phyloP scores from a whole-genome alignment of 30 jellyfish, hydroid and myxozoan genomes.

The Hydra vulgaris region DNA sequence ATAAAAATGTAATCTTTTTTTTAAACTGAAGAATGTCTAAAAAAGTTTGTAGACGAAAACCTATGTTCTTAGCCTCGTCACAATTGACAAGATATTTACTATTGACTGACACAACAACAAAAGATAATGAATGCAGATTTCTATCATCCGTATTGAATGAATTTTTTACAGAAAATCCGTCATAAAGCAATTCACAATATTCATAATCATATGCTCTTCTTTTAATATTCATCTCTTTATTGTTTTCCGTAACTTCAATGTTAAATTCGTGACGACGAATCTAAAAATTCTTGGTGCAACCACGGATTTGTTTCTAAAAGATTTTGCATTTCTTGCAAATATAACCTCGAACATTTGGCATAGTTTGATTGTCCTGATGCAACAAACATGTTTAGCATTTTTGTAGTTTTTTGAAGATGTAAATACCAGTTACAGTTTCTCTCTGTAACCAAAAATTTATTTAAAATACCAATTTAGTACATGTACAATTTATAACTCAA shows the following conservation, averaged over 20 bases:
- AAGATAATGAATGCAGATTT: neutral
- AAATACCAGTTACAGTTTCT: no score
- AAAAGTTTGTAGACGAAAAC: neutral
- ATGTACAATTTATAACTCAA: no score
- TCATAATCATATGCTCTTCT: neutral
- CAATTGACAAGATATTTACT: neutral
- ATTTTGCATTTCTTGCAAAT: no score
- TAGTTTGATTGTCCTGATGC: no score
- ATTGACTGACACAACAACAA: neutral
- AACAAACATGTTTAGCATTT: no score
- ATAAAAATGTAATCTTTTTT: no score
- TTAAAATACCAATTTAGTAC: no score
- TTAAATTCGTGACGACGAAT: neutral
- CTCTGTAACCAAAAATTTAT: no score
- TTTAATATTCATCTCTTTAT: neutral
- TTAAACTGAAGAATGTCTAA: neutral
- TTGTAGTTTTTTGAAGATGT: neutral
- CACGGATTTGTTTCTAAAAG: no score
- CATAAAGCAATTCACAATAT: neutral
- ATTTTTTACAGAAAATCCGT: neutral
- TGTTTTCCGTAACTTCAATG: neutral
- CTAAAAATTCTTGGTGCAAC: neutral
- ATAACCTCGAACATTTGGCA: no score
- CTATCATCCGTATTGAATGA: neutral
- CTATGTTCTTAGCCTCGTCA: slow-evolving; percentile 3